Conservation (phyloP, 2,888 invertebrate species). For the Junonia oenone region DNA sequence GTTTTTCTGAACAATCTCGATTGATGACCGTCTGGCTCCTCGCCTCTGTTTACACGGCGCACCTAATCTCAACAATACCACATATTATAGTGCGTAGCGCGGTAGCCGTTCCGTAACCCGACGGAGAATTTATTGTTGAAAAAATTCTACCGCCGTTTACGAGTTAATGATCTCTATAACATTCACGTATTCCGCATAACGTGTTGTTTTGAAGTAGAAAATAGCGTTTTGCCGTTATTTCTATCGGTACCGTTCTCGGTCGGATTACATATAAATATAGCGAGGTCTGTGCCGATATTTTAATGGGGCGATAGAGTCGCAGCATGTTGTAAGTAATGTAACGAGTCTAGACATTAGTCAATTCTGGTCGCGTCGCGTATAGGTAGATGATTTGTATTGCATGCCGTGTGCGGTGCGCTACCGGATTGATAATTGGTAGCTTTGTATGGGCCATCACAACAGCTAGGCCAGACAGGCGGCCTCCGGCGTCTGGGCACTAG, state of each 20-base stretch:
- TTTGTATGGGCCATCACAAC: constrained; percentile 52
- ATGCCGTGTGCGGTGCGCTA: constrained; percentile 15
- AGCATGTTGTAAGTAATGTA: neutral
- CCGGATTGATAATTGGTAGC: constrained; percentile 57
- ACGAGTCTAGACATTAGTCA: neutral
- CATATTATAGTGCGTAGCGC: constrained; percentile 47
- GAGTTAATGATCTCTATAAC: constrained; percentile 19
- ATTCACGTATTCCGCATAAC: constrained; percentile 12
- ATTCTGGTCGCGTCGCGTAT: constrained; percentile 3
- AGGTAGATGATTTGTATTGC: constrained; percentile 16
- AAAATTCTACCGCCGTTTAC: constrained; percentile 17
- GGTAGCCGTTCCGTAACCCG: constrained; percentile 40
- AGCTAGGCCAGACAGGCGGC: constrained; percentile 57
- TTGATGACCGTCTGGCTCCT: constrained; percentile 56
- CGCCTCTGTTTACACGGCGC: constrained; percentile 46
- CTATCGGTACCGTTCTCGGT: neutral
- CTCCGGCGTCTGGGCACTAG: constrained; percentile 63
- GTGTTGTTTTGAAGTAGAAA: constrained; percentile 3
- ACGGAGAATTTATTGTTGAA: constrained; percentile 25
- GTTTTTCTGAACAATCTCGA: constrained; percentile 59
- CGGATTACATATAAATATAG: neutral
- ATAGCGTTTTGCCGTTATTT: neutral
- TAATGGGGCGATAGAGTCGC: neutral
- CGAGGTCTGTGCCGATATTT: neutral
- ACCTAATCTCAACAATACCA: constrained; percentile 33